phyloP scores from a whole-genome alignment of 2,797 vertebrate genomes.

The Paguma larvata region DNA sequence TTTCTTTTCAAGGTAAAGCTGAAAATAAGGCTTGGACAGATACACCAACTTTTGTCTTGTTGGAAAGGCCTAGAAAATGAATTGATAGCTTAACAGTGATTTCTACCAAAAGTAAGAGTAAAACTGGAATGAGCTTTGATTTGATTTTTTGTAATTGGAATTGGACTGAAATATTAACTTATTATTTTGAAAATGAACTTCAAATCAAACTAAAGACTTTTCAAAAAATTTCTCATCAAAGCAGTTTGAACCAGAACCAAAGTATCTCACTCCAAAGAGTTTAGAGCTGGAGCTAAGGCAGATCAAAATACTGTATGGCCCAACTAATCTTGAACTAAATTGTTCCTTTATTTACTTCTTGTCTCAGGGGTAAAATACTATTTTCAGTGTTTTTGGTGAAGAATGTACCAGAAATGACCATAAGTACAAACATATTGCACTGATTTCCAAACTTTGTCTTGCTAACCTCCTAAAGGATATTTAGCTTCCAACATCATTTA shows the following conservation, averaged over 20 bases:
- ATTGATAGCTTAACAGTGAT: slow-evolving; percentile 3
- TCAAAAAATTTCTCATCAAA: slow-evolving; percentile 44
- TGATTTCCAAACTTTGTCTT: slow-evolving; percentile 34
- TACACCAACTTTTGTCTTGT: slow-evolving; percentile 30
- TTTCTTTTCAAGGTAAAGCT: slow-evolving; percentile 52
- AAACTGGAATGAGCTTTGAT: slow-evolving; percentile 15
- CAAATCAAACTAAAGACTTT: slow-evolving; percentile 52
- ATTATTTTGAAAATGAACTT: slow-evolving; percentile 65
- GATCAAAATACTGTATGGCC: slow-evolving; percentile 54
- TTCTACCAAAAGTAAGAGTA: slow-evolving; percentile 54
- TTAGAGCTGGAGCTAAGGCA: slow-evolving; percentile 56
- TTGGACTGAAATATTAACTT: slow-evolving; percentile 46
- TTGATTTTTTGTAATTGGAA: slow-evolving; percentile 42
- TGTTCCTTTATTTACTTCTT: slow-evolving; percentile 55
- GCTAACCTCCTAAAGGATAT: slow-evolving; percentile 36
- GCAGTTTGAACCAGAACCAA: slow-evolving; percentile 51
- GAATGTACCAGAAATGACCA: background rate
- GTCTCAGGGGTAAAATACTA: slow-evolving; percentile 35
- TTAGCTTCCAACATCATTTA: slow-evolving; percentile 45
- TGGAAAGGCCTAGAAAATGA: slow-evolving; percentile 42
- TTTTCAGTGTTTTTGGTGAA: slow-evolving; percentile 39
- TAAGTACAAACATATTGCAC: slow-evolving; percentile 7
- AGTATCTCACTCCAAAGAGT: slow-evolving; percentile 32
- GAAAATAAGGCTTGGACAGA: slow-evolving; percentile 17
- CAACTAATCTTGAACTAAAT: slow-evolving; percentile 45